phyloP scores from a whole-genome alignment of 2,113 vertebrate species.

The Mirza zaza region DNA sequence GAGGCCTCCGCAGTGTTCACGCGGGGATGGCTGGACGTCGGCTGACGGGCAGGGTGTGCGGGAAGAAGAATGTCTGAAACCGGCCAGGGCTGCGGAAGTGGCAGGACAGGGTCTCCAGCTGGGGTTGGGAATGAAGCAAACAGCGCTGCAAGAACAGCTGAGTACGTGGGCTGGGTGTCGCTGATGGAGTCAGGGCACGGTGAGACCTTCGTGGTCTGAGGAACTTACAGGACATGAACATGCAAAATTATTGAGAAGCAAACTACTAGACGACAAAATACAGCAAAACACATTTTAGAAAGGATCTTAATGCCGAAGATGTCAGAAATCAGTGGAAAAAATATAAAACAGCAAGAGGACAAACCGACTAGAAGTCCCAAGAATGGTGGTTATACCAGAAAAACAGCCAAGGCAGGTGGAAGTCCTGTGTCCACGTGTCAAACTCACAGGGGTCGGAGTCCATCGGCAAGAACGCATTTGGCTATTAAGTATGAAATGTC shows the following conservation, averaged over 20 bases:
- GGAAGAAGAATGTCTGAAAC: fast-evolving
- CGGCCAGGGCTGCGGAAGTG: not conserved
- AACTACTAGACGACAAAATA: not conserved
- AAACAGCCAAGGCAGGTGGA: not conserved
- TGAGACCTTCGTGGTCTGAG: not conserved
- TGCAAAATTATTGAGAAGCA: not conserved
- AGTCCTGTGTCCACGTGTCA: not conserved
- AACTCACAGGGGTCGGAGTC: too few species aligned
- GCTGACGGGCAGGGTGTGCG: fast-evolving
- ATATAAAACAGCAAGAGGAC: not conserved
- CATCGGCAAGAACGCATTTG: too few species aligned
- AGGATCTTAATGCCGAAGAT: not conserved
- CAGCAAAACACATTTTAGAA: not conserved
- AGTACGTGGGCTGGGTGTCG: fast-evolving
- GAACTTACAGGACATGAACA: not conserved
- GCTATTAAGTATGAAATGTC: too few species aligned
- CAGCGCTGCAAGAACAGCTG: not conserved
- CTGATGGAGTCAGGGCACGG: not conserved
- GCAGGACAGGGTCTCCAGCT: not conserved
- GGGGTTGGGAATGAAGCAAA: fast-evolving
- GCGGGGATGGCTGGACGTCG: not conserved
- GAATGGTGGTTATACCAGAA: fast-evolving
- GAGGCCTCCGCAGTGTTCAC: not conserved
- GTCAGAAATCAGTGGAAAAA: not conserved
- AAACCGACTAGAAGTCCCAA: not conserved